Evolutionary conservation across 2,113 vertebrate species (phyloP), one percentile per base, ranked within the genome.

Genomic region (Myiagra hebetior): DNA sequence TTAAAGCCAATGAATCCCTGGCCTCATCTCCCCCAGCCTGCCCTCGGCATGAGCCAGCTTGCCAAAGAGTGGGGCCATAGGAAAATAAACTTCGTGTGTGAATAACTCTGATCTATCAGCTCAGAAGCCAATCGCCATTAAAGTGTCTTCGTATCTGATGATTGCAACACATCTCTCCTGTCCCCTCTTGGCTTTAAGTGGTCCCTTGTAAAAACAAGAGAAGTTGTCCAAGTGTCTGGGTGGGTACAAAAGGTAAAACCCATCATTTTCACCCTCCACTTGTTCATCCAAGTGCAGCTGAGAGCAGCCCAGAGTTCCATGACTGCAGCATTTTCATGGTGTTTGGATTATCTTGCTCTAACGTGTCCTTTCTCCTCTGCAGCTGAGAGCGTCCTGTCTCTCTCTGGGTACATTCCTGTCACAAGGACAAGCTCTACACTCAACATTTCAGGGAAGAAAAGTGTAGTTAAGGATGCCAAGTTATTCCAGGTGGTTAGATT

Each of bases 1-100:
- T 83, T 85, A 91, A 81, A 89, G 88, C 68, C 80, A 91, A 55
- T 2, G 49, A 59, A n/a, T 89, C 87, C 85, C 55, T n/a, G 79
- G 81, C 83, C 86, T 87, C 81, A 20, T 49, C 70, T 59, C 84
- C 77, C 94, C 92, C 81, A 73, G 84, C 56, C 72, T 85, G 17
- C 69, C 83, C 88, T 78, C 20, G 0, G 50, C 55, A 87, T 56
- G 52, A 91, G 84, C 88, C 70, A 46, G 33, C 41, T 24, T 3
- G 8, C 63, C 68, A 62, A 42, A 65, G 59, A 80, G 42, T 28
- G 31, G 26, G 74, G 77, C 87, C 57, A 4, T 12, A 79, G 44
- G 49, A 96, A 96, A 97, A 93, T 76, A 95, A 97, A 94, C 87
- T 6, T 2, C 55, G 60, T 27, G 22, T 35, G 60, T 20, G 77